These are phyloP conservation scores for Sabellastarte sp. DNA, from an alignment of 2,888 invertebrate genomes.

Conservation along the genomic window DNA sequence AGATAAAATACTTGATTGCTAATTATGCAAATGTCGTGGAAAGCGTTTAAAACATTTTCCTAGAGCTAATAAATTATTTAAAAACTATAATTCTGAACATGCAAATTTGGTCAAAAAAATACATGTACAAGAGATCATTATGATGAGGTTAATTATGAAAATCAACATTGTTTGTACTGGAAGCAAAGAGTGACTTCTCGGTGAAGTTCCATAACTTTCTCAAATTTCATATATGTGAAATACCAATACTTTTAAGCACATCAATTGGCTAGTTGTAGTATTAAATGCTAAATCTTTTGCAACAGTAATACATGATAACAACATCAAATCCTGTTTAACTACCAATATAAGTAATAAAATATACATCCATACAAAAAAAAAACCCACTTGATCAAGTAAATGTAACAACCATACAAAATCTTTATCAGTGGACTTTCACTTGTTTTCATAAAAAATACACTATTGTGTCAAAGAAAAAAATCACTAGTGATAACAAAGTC, in stretches of 20 bases:
- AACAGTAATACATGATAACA: not conserved
- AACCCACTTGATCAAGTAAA: not conserved
- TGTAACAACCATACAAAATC: no score
- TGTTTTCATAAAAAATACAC: no score
- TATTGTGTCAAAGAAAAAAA: no score
- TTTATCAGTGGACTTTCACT: no score
- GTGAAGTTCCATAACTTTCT: no score
- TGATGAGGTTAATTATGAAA: not conserved
- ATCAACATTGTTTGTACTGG: not conserved
- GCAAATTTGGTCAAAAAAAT: not conserved
- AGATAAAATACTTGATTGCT: constrained; percentile 13
- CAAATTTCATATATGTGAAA: no score
- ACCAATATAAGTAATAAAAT: not conserved
- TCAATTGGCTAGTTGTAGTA: not conserved
- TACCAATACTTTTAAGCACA: constrained; percentile 1
- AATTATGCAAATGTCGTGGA: not conserved
- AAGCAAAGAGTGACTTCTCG: not conserved
- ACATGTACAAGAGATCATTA: not conserved
- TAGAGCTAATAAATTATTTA: not conserved
- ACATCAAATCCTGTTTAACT: not conserved
- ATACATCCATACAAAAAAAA: not conserved
- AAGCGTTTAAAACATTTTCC: constrained; percentile 1
- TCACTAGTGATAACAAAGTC: no score
- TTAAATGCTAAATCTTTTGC: not conserved
- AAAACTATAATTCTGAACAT: not conserved